A percentile compares a stretch with the other conserved stretches of the same genome.
Evolutionary conservation across 2,797 vertebrate genomes (phyloP).

Genomic region (Phylloscopus collybita): DNA sequence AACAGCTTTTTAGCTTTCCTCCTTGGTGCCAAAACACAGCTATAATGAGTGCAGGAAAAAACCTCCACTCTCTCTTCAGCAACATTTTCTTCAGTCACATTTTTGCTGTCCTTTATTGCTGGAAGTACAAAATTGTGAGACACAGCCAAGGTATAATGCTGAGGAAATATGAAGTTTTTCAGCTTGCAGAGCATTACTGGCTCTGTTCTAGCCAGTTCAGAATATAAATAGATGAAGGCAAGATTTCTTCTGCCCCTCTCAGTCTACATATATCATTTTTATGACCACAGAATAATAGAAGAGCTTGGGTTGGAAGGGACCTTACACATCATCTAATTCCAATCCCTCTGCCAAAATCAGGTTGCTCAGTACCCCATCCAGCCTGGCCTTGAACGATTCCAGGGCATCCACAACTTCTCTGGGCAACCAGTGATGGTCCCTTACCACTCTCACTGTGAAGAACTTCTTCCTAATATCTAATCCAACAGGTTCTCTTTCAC

Average conservation of each 20-base stretch:
- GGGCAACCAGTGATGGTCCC: accelerated
- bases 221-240: background rate
- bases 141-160: background rate
- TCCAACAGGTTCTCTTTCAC: background rate
- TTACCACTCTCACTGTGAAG: background rate
- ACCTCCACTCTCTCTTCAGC: background rate
- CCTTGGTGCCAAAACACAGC: background rate
- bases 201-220: background rate
- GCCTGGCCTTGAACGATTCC: background rate
- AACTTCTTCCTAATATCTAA: background rate
- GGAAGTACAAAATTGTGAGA: background rate
- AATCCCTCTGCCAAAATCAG: background rate
- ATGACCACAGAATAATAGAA: background rate
- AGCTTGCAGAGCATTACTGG: background rate
- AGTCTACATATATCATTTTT: background rate
- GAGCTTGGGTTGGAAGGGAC: background rate
- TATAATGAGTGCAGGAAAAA: constrained; percentile 7
- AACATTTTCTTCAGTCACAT: background rate
- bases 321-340: background rate
- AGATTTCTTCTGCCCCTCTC: background rate
- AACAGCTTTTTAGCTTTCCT: background rate
- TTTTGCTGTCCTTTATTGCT: background rate
- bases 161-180: background rate
- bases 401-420: background rate
- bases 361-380: background rate